A percentile compares a stretch with the other conserved stretches of the same genome.
Evolutionary conservation across 2,888 invertebrate genomes (phyloP).

Genomic region (Calameuta idolon): DNA sequence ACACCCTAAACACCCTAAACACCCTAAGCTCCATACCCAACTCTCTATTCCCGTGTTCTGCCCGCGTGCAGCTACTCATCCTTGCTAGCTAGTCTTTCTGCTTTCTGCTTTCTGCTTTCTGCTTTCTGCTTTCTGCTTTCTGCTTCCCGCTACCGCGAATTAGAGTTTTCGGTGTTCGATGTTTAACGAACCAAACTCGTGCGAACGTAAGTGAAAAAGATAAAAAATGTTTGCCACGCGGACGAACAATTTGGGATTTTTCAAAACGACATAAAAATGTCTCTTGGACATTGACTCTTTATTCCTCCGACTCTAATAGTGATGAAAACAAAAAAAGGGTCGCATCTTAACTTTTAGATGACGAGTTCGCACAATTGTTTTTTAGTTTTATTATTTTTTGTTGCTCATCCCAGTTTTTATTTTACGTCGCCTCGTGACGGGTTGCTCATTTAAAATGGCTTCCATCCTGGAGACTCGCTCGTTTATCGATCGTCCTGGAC

Average conservation of each 20-base stretch:
- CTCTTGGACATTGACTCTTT: neutral
- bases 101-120: neutral
- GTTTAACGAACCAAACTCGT: neutral
- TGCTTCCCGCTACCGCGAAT: neutral
- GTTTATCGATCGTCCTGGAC: neutral
- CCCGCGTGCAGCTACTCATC: neutral
- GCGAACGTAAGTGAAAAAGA: neutral
- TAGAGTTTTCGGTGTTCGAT: neutral
- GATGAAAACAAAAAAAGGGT: no score
- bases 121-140: neutral
- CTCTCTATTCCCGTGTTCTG: neutral
- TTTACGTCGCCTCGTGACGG: neutral
- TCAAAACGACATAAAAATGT: neutral
- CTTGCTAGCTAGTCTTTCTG: neutral
- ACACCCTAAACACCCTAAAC: neutral
- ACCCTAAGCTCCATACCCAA: neutral
- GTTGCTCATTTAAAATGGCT: neutral
- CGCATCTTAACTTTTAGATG: no score
- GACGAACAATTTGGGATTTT: neutral
- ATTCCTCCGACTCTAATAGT: no score
- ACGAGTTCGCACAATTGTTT: neutral
- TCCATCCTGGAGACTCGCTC: neutral
- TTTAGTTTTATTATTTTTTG: neutral
- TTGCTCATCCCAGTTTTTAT: neutral
- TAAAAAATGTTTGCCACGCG: neutral